Base-by-base conservation (phyloP, 2,113 vertebrate species). In the Tinamus guttatus region DNA sequence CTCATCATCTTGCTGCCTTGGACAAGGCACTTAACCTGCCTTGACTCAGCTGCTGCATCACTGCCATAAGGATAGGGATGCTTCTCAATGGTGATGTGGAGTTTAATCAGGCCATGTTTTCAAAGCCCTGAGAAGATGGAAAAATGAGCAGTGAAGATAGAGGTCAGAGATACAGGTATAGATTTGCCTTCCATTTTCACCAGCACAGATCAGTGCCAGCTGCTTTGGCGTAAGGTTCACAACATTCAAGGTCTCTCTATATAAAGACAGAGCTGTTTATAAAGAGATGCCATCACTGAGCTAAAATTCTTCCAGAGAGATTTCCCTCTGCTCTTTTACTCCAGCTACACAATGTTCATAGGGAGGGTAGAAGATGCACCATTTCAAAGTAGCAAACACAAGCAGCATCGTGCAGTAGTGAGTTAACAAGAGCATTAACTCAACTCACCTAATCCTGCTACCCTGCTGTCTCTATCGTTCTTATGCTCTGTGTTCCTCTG, bases 261-360 rank as follows among this genome's bases (percentile, higher is more conserved):
- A 60, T 78, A 60, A 40, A 88, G 76, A 60, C 68, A 65, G 60
- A 89, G 27, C 89, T 67, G 34, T 89, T 93, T 62, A 34, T 43
- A 76, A 36, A 54, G 65, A 62, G 80, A 34, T 79, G 69, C 85
- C 85, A 49, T 69, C 90, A 15, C 76, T 73, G 47, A 85, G 74
- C 85, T 90, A 69, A 89, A 78, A 76, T 45, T 63, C 63, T 67
- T 41, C 81, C 71, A 59, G 9, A 89, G 84, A 80, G 77, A 36
- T 79, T 91, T 81, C 80, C 85, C 68, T 69, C 70, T 40, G 67
- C 90, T 28, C 34, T 77, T 82, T 89, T 63, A n/a, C 58, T 71
- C 15, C 88, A 94, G 83, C 20, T 77, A 67, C 83, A 59, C 85
- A 82, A 84, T 92, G 85, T 87, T 91, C 80, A 18, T 76, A 71